Conservation (phyloP, 1,140 invertebrate genomes). For the Drosophila pseudoananassae region DNA sequence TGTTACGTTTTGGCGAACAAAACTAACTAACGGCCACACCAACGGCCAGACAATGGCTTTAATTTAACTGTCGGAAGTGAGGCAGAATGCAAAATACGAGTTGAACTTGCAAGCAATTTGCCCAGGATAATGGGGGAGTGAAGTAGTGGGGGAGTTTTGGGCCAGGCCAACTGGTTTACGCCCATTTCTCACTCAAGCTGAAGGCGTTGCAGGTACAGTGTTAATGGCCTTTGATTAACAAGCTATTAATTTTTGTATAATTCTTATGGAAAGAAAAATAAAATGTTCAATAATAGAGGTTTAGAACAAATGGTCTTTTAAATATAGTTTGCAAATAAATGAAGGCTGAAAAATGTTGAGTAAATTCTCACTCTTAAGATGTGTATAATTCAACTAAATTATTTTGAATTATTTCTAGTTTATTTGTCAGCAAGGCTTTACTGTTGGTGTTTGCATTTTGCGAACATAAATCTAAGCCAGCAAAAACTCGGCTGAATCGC, state of each 20-base stretch:
- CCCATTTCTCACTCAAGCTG: slow-evolving; percentile 61
- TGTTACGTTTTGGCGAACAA: slow-evolving; percentile 75
- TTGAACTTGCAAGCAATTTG: slow-evolving; percentile 80
- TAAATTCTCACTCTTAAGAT: not conserved
- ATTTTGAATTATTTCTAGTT: not conserved
- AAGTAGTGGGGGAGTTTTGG: slow-evolving; percentile 3
- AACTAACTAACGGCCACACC: slow-evolving; percentile 60
- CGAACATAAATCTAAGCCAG: slow-evolving; percentile 72
- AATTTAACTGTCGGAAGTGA: slow-evolving; percentile 84
- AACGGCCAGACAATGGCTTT: slow-evolving; percentile 79
- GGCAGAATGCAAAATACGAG: slow-evolving; percentile 80
- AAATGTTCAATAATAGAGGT: too few species aligned
- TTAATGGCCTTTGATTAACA: not conserved
- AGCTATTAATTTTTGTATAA: not conserved
- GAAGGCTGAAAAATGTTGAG: too few species aligned
- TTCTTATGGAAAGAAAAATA: too few species aligned
- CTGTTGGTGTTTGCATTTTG: slow-evolving; percentile 34
- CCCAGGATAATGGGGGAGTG: slow-evolving; percentile 15
- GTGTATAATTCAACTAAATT: not conserved
- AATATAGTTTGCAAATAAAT: not conserved
- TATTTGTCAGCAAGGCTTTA: not conserved
- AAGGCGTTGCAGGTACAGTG: not conserved
- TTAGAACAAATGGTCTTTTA: too few species aligned
- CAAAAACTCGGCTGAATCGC: slow-evolving; percentile 78
- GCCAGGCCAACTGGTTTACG: slow-evolving; percentile 31